These are phyloP conservation scores for Crocidura indochinensis DNA, from an alignment of 2,797 vertebrate genomes.

Conservation along the genomic window DNA sequence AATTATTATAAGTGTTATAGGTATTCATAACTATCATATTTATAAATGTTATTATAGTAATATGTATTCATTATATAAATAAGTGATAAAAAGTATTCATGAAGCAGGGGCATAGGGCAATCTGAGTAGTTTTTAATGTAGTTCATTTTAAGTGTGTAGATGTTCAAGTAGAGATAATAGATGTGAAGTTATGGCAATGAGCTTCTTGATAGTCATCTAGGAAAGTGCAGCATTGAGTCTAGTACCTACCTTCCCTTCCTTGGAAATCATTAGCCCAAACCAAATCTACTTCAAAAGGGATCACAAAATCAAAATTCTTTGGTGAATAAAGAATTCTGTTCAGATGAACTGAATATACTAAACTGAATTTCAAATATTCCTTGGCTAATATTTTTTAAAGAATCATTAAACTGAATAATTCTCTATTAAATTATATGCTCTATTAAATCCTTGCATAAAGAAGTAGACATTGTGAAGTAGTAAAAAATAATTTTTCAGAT, in stretches of 20 bases:
- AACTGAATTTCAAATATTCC: conserved; percentile 17
- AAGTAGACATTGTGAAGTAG: neutral
- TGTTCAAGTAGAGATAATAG: neutral
- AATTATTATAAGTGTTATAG: neutral
- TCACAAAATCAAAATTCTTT: neutral
- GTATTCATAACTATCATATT: too few species aligned
- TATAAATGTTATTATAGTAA: too few species aligned
- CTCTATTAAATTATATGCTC: neutral
- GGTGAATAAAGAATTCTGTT: neutral
- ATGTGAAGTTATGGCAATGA: neutral
- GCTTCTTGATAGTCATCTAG: neutral
- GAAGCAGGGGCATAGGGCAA: neutral
- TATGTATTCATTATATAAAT: too few species aligned
- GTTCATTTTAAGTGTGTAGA: neutral
- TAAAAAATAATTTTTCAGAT: conserved; percentile 8
- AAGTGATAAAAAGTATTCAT: neutral
- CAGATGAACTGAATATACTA: neutral
- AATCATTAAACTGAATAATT: conserved; percentile 38
- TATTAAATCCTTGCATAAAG: neutral
- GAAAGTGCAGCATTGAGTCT: neutral
- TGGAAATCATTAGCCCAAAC: neutral
- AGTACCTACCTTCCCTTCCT: neutral
- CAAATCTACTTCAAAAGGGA: neutral
- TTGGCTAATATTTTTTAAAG: conserved; percentile 31
- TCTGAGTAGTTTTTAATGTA: neutral